phyloP scores from a whole-genome alignment of 2,113 vertebrate genomes.

The Psittacus erithacus region DNA sequence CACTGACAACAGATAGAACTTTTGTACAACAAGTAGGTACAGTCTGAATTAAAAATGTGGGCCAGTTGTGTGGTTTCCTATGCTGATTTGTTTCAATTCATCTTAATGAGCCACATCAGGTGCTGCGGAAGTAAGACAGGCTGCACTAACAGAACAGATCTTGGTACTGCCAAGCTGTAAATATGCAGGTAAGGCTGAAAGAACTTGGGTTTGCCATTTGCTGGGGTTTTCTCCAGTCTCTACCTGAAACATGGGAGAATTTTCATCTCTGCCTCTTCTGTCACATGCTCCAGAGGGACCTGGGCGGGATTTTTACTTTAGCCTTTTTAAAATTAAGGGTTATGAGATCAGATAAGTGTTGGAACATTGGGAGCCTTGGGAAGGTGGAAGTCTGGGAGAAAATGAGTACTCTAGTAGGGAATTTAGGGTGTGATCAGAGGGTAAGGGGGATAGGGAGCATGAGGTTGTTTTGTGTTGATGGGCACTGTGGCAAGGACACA shows the following conservation, averaged over 20 bases:
- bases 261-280: neutral
- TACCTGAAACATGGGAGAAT: neutral
- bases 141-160: neutral
- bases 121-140: neutral
- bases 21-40: neutral
- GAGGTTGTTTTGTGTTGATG: neutral
- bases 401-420: neutral
- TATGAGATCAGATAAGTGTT: neutral
- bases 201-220: neutral
- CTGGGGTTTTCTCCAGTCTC: neutral
- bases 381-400: neutral
- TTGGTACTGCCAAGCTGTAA: neutral
- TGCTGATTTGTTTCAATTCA: neutral
- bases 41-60: neutral
- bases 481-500: neutral
- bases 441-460: neutral
- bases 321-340: neutral
- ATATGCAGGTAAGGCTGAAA: neutral
- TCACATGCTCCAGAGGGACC: neutral
- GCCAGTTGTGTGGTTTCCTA: neutral
- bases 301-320: neutral
- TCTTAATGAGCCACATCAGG: neutral
- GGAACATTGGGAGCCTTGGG: neutral
- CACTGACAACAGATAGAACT: neutral
- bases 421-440: neutral